These are phyloP conservation scores for Grammomys surdaster DNA, from an alignment of 2,113 vertebrate genomes.

Conservation along the genomic window DNA sequence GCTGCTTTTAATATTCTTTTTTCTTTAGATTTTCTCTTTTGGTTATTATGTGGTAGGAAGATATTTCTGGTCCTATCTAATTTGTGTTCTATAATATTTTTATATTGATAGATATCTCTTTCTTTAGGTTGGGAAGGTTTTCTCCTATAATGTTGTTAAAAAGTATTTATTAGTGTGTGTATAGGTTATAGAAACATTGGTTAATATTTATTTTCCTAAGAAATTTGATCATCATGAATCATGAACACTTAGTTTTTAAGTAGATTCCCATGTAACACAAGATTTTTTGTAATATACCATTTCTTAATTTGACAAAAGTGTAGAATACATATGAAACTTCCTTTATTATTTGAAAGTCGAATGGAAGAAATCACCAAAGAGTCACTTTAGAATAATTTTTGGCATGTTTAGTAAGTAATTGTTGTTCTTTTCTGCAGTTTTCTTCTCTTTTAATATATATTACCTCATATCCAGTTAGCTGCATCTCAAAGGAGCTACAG, in stretches of 20 bases:
- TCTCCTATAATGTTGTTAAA: no score
- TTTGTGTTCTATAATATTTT: no score
- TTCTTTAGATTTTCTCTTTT: no score
- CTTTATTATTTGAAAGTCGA: background rate
- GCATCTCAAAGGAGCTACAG: background rate
- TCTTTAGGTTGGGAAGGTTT: no score
- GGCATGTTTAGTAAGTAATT: background rate
- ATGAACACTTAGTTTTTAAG: background rate
- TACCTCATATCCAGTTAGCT: background rate
- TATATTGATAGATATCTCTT: no score
- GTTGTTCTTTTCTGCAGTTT: background rate
- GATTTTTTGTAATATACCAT: background rate
- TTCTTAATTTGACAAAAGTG: background rate
- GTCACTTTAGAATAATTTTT: background rate
- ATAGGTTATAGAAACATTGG: background rate
- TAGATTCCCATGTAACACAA: background rate
- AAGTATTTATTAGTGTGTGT: background rate
- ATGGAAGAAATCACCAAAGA: background rate
- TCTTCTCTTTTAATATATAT: conserved; percentile 16
- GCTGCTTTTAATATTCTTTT: no score
- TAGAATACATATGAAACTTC: background rate
- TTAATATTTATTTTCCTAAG: background rate
- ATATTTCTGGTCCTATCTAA: no score
- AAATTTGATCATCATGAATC: background rate
- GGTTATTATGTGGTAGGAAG: no score